These are phyloP conservation scores for Axea sp. DNA, from an alignment of 2,888 invertebrate species.

Conservation along the genomic window DNA sequence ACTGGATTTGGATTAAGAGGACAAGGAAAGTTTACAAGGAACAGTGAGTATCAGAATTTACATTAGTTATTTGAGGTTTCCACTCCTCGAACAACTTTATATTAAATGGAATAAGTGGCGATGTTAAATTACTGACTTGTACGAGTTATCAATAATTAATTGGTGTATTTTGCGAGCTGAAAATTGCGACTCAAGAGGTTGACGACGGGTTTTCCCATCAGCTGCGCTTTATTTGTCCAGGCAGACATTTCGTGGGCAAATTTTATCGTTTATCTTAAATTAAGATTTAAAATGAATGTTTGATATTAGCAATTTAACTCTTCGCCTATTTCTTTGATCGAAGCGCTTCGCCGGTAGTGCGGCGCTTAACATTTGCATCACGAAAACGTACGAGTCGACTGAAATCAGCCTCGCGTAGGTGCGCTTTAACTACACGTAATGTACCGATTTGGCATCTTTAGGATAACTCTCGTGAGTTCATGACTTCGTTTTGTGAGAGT, in stretches of 20 bases:
- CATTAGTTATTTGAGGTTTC: conserved; percentile 47
- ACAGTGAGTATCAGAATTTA: conserved; percentile 48
- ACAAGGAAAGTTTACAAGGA: conserved; percentile 49
- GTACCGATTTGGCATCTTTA: conserved; percentile 28
- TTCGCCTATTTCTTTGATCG: conserved; percentile 30
- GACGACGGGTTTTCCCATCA: conserved; percentile 21
- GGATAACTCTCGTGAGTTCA: conserved; percentile 29
- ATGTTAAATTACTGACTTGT: conserved; percentile 42
- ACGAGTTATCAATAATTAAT: conserved; percentile 52
- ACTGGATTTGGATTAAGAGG: conserved; percentile 56
- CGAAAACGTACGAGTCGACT: conserved; percentile 16
- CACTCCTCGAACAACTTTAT: conserved; percentile 35
- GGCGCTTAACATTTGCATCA: conserved; percentile 42
- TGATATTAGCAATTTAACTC: conserved; percentile 44
- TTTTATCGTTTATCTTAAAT: conserved; percentile 37
- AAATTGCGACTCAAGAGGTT: conserved; percentile 21
- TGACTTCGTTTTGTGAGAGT: conserved; percentile 30
- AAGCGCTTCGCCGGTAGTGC: conserved; percentile 16
- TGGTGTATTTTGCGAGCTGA: conserved; percentile 19
- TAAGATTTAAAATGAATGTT: conserved; percentile 38
- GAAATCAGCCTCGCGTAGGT: conserved; percentile 8
- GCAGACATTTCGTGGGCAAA: neutral
- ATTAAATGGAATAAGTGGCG: conserved; percentile 40
- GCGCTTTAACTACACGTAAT: conserved; percentile 37
- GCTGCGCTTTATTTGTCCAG: conserved; percentile 26